Conservation (phyloP, 2,888 invertebrate species). For the Schizaphis graminum region DNA sequence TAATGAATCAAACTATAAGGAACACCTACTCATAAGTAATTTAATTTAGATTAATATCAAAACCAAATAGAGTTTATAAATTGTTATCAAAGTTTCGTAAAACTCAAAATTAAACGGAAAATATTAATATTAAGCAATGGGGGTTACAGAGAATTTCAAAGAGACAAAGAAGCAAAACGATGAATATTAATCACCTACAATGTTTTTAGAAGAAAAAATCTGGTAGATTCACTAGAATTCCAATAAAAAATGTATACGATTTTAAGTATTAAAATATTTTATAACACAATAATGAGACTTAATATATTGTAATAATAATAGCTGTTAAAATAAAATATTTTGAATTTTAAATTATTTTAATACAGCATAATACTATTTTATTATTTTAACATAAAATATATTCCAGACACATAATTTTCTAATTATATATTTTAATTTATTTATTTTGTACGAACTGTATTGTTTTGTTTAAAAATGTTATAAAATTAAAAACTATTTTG, state of each 20-base stretch:
- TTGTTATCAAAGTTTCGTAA: neutral
- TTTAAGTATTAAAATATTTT: neutral
- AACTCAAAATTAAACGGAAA: neutral
- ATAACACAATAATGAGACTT: neutral
- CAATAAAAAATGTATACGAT: neutral
- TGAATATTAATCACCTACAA: neutral
- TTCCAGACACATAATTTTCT: too few relatives aligned
- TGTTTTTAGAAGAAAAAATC: neutral
- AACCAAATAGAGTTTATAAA: neutral
- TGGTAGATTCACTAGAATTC: neutral
- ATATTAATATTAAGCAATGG: neutral
- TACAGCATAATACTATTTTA: neutral
- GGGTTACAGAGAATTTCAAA: neutral
- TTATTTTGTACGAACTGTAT: too few relatives aligned
- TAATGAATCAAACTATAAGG: neutral
- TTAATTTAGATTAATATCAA: neutral
- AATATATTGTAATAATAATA: neutral
- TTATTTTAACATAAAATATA: too few relatives aligned
- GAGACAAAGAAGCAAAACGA: neutral
- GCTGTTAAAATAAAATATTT: neutral
- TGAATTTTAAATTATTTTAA: neutral
- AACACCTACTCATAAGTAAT: neutral
- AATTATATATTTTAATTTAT: neutral
- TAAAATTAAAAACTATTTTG: too few relatives aligned
- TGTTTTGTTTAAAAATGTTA: too few relatives aligned